Conservation (phyloP, 2,113 vertebrate species). For the Myiozetetes cayanensis region DNA sequence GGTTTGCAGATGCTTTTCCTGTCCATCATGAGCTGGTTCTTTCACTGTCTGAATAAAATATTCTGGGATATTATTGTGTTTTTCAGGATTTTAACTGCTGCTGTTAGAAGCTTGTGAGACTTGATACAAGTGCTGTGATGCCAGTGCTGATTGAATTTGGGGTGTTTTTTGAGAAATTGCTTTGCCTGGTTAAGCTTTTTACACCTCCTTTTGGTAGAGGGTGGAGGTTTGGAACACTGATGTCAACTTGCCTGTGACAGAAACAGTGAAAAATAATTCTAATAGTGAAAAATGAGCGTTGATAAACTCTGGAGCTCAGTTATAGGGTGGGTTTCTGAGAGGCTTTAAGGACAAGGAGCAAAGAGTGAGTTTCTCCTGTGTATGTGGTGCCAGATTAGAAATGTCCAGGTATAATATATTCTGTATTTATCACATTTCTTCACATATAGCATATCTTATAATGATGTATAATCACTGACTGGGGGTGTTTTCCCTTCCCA, state of each 20-base stretch:
- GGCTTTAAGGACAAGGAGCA: not conserved
- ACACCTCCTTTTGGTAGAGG: not conserved
- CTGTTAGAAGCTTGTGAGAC: not conserved
- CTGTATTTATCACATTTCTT: not conserved
- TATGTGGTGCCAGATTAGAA: not conserved
- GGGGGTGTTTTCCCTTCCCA: conserved; percentile 56
- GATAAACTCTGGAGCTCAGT: not conserved
- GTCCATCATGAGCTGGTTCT: not conserved
- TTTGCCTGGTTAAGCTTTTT: not conserved
- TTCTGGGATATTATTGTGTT: not conserved
- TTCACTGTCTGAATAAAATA: not conserved
- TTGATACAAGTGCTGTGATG: not conserved
- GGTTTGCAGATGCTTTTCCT: not conserved
- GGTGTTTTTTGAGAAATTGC: not conserved
- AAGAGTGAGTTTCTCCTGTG: not conserved
- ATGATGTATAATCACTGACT: not conserved
- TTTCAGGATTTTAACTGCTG: not conserved
- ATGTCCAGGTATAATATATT: not conserved
- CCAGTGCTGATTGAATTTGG: not conserved
- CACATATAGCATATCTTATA: rapidly evolving
- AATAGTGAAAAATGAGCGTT: not conserved
- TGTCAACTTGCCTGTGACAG: not conserved
- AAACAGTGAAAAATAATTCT: not conserved
- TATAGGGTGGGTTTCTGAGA: not conserved
- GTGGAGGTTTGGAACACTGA: not conserved